phyloP scores from a whole-genome alignment of 2,888 invertebrate genomes.

The Cantharis rustica region DNA sequence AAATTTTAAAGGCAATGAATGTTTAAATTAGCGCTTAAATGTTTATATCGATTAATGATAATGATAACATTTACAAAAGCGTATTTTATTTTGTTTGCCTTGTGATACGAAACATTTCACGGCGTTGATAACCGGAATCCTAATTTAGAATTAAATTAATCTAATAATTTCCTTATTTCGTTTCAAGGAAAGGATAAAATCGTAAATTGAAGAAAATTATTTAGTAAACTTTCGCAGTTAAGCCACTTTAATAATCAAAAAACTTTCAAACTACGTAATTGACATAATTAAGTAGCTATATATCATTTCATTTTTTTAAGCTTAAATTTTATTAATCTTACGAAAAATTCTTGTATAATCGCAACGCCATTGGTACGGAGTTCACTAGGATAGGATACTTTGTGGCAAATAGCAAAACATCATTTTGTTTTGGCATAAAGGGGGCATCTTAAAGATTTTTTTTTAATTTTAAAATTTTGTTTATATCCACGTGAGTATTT shows the following conservation, averaged over 20 bases:
- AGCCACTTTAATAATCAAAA: background rate
- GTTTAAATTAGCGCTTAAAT: background rate
- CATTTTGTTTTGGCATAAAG: no score
- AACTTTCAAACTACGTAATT: background rate
- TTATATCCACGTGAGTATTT: no score
- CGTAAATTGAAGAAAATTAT: background rate
- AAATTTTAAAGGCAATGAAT: background rate
- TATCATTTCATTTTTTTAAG: no score
- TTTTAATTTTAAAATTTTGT: no score
- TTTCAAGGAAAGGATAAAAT: background rate
- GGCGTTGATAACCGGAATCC: background rate
- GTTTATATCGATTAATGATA: background rate
- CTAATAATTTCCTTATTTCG: background rate
- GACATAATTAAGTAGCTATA: no score
- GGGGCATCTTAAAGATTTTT: no score
- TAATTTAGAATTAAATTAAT: background rate
- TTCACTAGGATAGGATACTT: no score
- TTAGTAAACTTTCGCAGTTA: background rate
- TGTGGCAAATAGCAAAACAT: no score
- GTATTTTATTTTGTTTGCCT: background rate
- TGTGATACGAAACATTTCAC: background rate
- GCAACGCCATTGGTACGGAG: no score
- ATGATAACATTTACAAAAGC: background rate
- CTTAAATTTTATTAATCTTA: no score
- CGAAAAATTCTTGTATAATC: no score